Evolutionary conservation across 30 jellyfish, hydroid and myxozoan genomes (phyloP).

Genomic region (Cassiopea xamachana): DNA sequence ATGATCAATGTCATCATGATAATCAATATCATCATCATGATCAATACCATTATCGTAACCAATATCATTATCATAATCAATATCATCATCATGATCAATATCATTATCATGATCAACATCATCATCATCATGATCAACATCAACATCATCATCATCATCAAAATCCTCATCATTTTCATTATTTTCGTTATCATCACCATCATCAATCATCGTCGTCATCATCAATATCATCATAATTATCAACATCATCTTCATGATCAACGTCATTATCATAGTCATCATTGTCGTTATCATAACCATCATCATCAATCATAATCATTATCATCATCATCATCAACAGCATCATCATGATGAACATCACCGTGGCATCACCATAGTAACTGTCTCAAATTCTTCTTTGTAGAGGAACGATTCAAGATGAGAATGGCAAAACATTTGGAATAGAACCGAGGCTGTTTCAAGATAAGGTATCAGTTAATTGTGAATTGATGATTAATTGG

Average conservation of each 20-base stretch:
- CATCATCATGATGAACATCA: conserved; percentile 1
- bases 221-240: conserved; percentile 3
- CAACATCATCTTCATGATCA: conserved; percentile 10
- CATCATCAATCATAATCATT: background rate
- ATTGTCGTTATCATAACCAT: background rate
- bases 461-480: background rate
- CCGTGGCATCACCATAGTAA: background rate
- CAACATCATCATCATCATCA: no score
- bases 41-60: no score
- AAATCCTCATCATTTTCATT: no score
- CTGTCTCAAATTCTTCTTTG: background rate
- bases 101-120: no score
- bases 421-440: conserved; percentile 63
- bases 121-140: no score
- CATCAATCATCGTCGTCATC: background rate
- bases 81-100: no score
- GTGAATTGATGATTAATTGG: background rate
- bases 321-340: conserved; percentile 1
- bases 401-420: conserved; percentile 84
- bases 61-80: no score
- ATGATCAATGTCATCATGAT: no score
- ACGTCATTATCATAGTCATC: background rate
- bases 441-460: conserved; percentile 51
- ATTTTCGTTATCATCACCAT: no score
- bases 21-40: no score